Conservation (phyloP, 2,888 invertebrate species). For the Pristionchus exspectatus region DNA sequence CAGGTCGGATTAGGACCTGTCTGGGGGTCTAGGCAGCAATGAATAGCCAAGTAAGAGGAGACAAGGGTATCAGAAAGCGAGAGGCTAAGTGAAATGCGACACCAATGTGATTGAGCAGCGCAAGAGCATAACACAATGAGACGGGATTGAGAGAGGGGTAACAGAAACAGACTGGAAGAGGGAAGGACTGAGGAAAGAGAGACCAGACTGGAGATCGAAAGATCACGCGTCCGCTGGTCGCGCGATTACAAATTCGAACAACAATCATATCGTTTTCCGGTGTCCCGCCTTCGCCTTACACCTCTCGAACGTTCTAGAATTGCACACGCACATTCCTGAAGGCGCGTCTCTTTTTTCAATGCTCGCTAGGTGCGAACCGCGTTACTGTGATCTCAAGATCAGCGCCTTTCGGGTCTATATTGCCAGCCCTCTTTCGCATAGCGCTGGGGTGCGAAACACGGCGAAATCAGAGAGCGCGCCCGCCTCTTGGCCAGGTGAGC, state of each 20-base stretch:
- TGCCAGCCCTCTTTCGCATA: background rate
- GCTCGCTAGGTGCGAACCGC: background rate
- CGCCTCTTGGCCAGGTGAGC: background rate
- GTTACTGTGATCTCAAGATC: background rate
- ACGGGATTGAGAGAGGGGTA: background rate
- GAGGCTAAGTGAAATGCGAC: conserved; percentile 12
- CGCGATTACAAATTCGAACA: background rate
- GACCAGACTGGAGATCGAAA: background rate
- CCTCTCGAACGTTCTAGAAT: background rate
- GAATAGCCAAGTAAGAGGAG: background rate
- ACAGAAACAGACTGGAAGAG: conserved; percentile 17
- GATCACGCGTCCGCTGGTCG: background rate
- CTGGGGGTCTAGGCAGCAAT: background rate
- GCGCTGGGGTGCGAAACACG: background rate
- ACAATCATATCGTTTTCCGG: background rate
- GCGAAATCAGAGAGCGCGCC: background rate
- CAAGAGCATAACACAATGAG: conserved; percentile 31
- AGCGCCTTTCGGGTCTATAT: background rate
- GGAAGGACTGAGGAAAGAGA: background rate
- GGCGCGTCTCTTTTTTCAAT: background rate
- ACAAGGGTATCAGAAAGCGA: background rate
- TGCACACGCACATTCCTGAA: background rate
- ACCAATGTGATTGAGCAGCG: conserved; percentile 5
- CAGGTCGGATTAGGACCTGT: background rate
- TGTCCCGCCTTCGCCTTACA: background rate